Conservation (phyloP, 2,113 vertebrate species). For the Mungos mungo region DNA sequence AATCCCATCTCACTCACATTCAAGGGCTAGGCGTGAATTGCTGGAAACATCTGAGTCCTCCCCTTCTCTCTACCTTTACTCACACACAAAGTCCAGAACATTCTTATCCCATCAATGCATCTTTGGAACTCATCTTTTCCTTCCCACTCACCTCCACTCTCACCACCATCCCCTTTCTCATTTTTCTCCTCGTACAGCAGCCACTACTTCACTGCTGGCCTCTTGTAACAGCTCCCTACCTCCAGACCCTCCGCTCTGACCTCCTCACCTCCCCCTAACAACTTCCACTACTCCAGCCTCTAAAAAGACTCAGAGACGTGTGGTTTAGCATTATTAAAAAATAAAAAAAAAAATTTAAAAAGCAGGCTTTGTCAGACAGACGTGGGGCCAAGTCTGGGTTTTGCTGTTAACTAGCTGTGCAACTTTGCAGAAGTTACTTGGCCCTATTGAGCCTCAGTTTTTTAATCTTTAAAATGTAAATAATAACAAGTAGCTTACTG, state of each 20-base stretch:
- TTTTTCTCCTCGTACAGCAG: neutral
- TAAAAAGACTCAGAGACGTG: neutral
- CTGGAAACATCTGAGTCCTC: neutral
- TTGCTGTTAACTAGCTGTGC: neutral
- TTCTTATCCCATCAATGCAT: neutral
- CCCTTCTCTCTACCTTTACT: neutral
- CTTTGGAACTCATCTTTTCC: neutral
- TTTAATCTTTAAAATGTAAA: neutral
- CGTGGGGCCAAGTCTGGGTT: neutral
- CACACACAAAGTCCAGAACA: neutral
- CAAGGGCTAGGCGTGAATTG: neutral
- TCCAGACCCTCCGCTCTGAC: neutral
- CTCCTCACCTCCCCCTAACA: neutral
- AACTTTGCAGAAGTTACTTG: neutral
- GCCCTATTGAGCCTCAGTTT: neutral
- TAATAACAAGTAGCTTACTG: neutral
- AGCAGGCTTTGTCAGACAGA: neutral
- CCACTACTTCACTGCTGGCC: neutral
- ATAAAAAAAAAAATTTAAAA: too few relatives aligned
- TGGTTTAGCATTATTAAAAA: neutral
- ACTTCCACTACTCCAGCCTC: neutral
- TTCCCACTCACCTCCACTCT: neutral
- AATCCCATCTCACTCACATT: neutral
- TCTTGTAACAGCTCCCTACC: neutral
- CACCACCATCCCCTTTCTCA: neutral